phyloP scores from a whole-genome alignment of 2,113 vertebrate species.

The Macrotis lagotis region DNA sequence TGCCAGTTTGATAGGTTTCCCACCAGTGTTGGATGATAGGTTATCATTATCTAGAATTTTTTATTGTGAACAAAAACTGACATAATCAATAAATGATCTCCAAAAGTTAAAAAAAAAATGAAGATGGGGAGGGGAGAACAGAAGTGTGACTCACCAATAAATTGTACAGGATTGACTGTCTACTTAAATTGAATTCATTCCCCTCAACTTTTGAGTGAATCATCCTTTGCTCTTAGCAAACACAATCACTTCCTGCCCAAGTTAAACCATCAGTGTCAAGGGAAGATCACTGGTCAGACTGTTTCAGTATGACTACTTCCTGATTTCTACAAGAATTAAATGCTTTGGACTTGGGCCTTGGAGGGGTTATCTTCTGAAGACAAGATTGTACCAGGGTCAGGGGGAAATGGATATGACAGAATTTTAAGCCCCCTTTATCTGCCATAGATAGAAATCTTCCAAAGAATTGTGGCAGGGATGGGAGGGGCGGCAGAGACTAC shows the following conservation, averaged over 20 bases:
- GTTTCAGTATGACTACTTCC: not conserved
- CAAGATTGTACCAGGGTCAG: not conserved
- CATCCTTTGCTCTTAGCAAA: not conserved
- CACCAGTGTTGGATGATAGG: rapidly evolving
- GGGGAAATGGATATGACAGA: not conserved
- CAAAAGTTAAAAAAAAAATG: not conserved
- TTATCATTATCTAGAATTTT: not conserved
- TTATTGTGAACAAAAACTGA: not conserved
- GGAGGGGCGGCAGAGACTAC: not conserved
- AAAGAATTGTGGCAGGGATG: not conserved
- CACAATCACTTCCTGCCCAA: not conserved
- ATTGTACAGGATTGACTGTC: not conserved
- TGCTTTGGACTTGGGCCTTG: not conserved
- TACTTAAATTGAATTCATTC: not conserved
- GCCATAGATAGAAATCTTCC: not conserved
- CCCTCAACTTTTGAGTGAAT: not conserved
- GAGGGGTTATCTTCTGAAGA: not conserved
- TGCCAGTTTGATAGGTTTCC: too few species aligned
- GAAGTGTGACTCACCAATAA: not conserved
- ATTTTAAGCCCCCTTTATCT: not conserved
- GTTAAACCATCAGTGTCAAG: not conserved
- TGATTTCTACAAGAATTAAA: not conserved
- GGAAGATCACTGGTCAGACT: not conserved
- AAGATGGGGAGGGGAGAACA: not conserved
- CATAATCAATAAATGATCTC: not conserved